Conservation (phyloP, 2,888 invertebrate species). For the Drosophila histrio region DNA sequence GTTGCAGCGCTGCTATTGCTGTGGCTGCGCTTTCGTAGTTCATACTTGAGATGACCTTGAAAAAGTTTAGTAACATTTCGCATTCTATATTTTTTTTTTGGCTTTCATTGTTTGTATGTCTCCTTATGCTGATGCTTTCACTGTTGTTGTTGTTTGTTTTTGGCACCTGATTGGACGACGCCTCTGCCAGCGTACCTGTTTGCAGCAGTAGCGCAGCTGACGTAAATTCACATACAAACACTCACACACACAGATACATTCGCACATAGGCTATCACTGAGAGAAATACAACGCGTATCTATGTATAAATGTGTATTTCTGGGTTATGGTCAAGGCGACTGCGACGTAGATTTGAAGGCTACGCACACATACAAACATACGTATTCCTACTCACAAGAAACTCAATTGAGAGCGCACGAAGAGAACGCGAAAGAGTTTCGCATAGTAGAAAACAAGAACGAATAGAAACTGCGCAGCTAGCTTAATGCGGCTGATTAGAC, state of each 20-base stretch:
- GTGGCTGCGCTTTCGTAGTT: constrained; percentile 63
- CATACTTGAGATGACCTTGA: constrained; percentile 79
- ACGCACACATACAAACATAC: constrained; percentile 11
- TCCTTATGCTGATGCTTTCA: constrained; percentile 49
- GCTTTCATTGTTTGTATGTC: constrained; percentile 24
- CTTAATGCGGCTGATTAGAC: constrained; percentile 46
- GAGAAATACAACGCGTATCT: constrained; percentile 16
- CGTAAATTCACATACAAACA: constrained; percentile 25
- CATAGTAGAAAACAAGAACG: constrained; percentile 20
- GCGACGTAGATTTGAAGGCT: constrained; percentile 67
- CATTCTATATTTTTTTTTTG: constrained; percentile 35
- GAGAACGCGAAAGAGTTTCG: constrained; percentile 34
- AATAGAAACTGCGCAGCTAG: constrained; percentile 37
- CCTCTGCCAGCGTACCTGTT: constrained; percentile 42
- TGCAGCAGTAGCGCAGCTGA: constrained; percentile 49
- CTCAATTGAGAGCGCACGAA: constrained; percentile 35
- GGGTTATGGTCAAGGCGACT: constrained; percentile 74
- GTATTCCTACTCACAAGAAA: constrained; percentile 12
- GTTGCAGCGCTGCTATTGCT: constrained; percentile 16
- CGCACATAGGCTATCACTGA: constrained; percentile 21
- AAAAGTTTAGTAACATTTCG: constrained; percentile 78
- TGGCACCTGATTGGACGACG: constrained; percentile 52
- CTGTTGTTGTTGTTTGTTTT: constrained; percentile 46
- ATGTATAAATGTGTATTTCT: constrained; percentile 52
- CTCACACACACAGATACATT: neutral